phyloP scores from a whole-genome alignment of 2,888 invertebrate genomes.

The Pristionchus entomophagus region DNA sequence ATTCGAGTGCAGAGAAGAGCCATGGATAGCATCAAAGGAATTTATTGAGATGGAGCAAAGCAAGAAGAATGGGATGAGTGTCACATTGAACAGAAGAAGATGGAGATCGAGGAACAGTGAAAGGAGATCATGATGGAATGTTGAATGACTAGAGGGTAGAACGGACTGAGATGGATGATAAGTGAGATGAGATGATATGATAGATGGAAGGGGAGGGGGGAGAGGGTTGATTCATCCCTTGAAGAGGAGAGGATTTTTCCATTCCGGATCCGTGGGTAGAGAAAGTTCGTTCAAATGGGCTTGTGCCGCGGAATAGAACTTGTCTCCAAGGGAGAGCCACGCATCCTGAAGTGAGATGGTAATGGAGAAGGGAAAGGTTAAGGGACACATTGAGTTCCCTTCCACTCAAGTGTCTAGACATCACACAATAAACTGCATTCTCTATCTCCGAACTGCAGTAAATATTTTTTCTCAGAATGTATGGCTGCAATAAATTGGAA shows the following conservation, averaged over 20 bases:
- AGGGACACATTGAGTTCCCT: neutral
- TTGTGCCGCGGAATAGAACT: slow-evolving; percentile 23
- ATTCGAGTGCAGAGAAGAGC: slow-evolving; percentile 27
- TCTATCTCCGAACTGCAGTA: neutral
- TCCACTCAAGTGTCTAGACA: neutral
- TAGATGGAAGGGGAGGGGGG: neutral
- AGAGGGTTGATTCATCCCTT: slow-evolving; percentile 2
- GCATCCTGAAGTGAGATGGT: slow-evolving; percentile 4
- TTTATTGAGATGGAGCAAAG: slow-evolving; percentile 13
- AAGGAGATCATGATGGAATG: neutral
- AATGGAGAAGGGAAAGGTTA: neutral
- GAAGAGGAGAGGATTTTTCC: slow-evolving; percentile 37
- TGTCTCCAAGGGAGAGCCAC: slow-evolving; percentile 22
- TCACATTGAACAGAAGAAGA: neutral
- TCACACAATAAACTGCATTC: neutral
- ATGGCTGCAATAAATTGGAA: neutral
- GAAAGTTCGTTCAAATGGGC: slow-evolving; percentile 4
- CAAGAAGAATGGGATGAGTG: neutral
- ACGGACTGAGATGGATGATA: neutral
- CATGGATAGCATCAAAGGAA: slow-evolving; percentile 14
- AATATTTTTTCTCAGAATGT: neutral
- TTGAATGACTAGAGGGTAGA: neutral
- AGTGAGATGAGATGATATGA: neutral
- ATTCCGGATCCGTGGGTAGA: slow-evolving; percentile 39
- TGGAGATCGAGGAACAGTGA: neutral